Evolutionary conservation across 1,140 invertebrate genomes (phyloP), one percentile per base, ranked within the genome.

Genomic region (Pogonus chalceus): DNA sequence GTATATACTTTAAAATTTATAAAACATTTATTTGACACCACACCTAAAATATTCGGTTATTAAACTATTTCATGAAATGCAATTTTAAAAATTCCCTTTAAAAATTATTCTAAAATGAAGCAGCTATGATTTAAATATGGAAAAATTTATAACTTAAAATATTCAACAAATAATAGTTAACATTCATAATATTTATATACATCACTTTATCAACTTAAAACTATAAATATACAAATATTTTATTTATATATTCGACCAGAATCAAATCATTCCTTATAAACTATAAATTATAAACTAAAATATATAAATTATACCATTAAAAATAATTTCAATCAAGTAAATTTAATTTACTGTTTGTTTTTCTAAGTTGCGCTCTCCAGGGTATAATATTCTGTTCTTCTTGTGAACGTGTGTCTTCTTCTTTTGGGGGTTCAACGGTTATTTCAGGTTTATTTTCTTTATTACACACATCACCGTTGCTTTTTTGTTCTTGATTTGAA

Each of bases 341-440:
- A 66, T 84, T 87, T 18, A 88, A 73, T 62, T 84, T 87, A 72
- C 87, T 90, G 67, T 90, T 90, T 2, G 89, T 92, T 73, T 92
- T 92, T 60, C 88, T 78, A 35, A 92, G 74, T 65, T 91, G 87
- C 16, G 88, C 87, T 64, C 88, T 78, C 89, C 89, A 92, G 0
- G 89, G 89, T 35, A 90, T 90, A 47, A 90, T 89, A 65, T 85
- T 76, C 58, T 76, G 65, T 56, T 80, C 76, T 37, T 85, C 82
- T 60, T 80, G 75, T 24, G 72, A 65, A 20, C 78, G 72, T 21
- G 60, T 58, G 52, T 76, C 69, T 57, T 77, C 52, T 54, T 60
- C 56, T 59, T 60, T 56, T 46, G 54, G 49, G 43, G 50, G 12
- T 56, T 60, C 35, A 26, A 47, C 51, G 21, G 47, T 53, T 31